A percentile compares a stretch with the other conserved stretches of the same genome.
These are phyloP conservation scores for Passer domesticus DNA, from an alignment of 2,113 vertebrate species.

Conservation along the genomic window DNA sequence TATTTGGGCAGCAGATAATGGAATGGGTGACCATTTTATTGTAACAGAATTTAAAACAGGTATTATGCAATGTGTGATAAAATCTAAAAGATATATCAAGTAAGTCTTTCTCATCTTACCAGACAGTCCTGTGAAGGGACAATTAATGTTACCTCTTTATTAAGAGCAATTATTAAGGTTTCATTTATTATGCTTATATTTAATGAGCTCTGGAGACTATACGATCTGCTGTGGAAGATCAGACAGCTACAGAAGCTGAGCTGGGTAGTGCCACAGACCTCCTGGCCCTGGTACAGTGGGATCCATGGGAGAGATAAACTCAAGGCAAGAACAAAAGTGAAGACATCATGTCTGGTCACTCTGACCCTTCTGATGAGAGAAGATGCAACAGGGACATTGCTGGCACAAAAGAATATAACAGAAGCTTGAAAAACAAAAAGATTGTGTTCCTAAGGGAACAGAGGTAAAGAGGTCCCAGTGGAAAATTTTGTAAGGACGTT, in stretches of 20 bases:
- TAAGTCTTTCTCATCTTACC: neutral
- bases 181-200: neutral
- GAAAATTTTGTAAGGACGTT: neutral
- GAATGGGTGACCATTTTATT: neutral
- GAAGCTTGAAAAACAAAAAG: neutral
- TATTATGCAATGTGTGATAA: neutral
- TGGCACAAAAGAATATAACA: neutral
- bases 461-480: neutral
- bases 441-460: neutral
- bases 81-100: neutral
- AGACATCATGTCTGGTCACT: neutral
- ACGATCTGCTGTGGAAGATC: neutral
- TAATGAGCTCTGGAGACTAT: neutral
- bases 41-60: neutral
- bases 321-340: neutral
- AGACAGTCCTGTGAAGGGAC: neutral
- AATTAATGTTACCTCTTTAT: neutral
- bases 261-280: neutral
- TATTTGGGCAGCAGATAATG: neutral
- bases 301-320: neutral
- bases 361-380: neutral
- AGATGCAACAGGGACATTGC: neutral
- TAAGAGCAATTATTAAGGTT: neutral
- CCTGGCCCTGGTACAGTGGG: neutral
- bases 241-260: neutral